These are phyloP conservation scores for Halichondria panicea DNA, from an alignment of 37 sponge, comb jelly and placozoan species.

Conservation along the genomic window DNA sequence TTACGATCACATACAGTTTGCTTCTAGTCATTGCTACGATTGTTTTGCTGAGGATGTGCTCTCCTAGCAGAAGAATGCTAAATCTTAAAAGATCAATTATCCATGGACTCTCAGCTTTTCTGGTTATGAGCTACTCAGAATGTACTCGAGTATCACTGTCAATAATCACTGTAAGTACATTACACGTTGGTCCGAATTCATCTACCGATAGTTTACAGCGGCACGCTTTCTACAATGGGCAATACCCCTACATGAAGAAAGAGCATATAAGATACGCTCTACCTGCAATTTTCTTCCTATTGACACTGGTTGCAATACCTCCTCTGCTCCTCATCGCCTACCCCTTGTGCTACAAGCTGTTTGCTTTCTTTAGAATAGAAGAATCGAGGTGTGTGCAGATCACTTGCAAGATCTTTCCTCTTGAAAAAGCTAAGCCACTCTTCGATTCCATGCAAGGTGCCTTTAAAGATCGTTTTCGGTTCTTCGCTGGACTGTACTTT, in stretches of 20 bases:
- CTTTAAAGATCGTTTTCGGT: slow-evolving; percentile 50
- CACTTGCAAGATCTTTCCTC: neutral
- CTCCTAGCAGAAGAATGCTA: neutral
- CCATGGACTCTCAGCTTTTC: slow-evolving; percentile 33
- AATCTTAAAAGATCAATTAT: neutral
- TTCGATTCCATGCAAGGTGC: slow-evolving; percentile 41
- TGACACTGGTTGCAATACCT: slow-evolving; percentile 13
- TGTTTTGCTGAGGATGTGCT: slow-evolving; percentile 6
- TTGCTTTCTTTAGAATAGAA: slow-evolving; percentile 8
- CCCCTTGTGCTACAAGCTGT: slow-evolving; percentile 21
- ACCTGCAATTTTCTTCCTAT: slow-evolving; percentile 38
- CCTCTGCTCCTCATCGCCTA: slow-evolving; percentile 22
- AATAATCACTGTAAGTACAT: neutral
- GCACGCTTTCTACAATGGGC: slow-evolving; percentile 29
- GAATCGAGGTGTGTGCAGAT: neutral
- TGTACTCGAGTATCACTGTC: slow-evolving; percentile 1
- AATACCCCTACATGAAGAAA: slow-evolving; percentile 14
- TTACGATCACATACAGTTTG: slow-evolving; percentile 15
- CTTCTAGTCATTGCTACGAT: neutral
- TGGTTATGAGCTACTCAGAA: slow-evolving; percentile 35
- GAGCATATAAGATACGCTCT: slow-evolving; percentile 53
- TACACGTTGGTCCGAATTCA: neutral
- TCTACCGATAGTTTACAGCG: too few species aligned
- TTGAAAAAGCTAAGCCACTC: slow-evolving; percentile 43
- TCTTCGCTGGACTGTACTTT: slow-evolving; percentile 63